Conservation (phyloP, 2,888 invertebrate species). For the Zaprionus bogoriensis region DNA sequence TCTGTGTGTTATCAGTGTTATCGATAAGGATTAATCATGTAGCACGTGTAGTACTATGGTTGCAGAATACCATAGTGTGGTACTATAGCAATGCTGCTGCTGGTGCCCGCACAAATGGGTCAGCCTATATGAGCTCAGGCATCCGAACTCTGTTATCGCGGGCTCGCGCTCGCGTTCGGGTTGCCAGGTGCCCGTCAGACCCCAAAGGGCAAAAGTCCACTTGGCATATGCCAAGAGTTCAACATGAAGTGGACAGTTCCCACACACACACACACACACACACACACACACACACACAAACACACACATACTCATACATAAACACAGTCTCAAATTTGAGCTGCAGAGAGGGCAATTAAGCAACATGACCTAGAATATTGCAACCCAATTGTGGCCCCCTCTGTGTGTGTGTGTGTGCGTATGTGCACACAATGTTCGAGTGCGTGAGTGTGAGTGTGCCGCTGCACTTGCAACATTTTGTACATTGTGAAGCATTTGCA, state of each 20-base stretch:
- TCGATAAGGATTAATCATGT: too few relatives aligned
- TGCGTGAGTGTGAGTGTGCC: neutral
- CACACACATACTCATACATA: neutral
- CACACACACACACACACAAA: slow-evolving; percentile 6
- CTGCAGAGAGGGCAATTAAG: slow-evolving; percentile 57
- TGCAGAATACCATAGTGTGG: neutral
- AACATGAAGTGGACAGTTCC: slow-evolving; percentile 18
- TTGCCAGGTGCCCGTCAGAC: slow-evolving; percentile 6
- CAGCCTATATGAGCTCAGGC: neutral
- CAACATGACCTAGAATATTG: slow-evolving; percentile 65
- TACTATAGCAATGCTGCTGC: too few relatives aligned
- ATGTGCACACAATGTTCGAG: neutral
- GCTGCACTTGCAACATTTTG: slow-evolving; percentile 34
- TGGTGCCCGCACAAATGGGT: neutral
- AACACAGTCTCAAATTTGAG: neutral
- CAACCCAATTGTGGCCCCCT: slow-evolving; percentile 41
- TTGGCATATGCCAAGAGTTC: slow-evolving; percentile 35
- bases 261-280: slow-evolving; percentile 8
- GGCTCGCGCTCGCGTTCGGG: neutral
- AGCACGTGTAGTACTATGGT: too few relatives aligned
- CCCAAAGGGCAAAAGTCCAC: slow-evolving; percentile 29
- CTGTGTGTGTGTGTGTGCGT: neutral
- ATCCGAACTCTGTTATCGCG: neutral
- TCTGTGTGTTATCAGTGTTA: too few relatives aligned
- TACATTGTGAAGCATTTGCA: slow-evolving; percentile 34